A percentile compares a stretch with the other conserved stretches of the same genome.
Evolutionary conservation across 1,140 invertebrate genomes (phyloP).

Genomic region (Portunus trituberculatus): DNA sequence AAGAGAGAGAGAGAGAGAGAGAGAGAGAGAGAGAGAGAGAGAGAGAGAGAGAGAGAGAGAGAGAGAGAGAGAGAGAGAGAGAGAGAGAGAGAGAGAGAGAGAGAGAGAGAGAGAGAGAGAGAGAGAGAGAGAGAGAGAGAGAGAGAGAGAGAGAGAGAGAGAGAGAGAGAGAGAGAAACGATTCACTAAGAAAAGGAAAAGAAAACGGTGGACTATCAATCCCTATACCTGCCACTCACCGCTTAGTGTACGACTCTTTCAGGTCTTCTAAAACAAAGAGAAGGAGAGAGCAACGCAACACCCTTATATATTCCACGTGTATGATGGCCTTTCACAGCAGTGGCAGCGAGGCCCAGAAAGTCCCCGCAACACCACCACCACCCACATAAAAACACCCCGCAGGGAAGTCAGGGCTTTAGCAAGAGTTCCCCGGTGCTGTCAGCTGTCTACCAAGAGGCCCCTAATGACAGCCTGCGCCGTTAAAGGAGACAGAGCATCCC

Average conservation of each 20-base stretch:
- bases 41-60: too few relatives aligned
- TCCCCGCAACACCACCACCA: not conserved
- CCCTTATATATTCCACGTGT: too few relatives aligned
- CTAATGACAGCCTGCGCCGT: conserved; percentile 59
- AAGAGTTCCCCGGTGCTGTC: conserved; percentile 46
- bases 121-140: not conserved
- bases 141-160: not conserved
- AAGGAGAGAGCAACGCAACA: too few relatives aligned
- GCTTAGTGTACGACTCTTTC: too few relatives aligned
- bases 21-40: not conserved
- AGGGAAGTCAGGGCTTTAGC: conserved; percentile 9
- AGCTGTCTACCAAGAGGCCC: conserved; percentile 58
- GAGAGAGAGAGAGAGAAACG: too few relatives aligned
- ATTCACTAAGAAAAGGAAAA: not conserved
- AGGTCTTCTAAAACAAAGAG: too few relatives aligned
- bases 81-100: not conserved
- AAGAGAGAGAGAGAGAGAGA: not conserved
- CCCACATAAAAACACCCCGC: conserved; percentile 11
- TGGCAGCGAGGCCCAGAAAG: too few relatives aligned
- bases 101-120: not conserved
- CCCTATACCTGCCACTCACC: too few relatives aligned
- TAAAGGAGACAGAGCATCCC: conserved; percentile 67
- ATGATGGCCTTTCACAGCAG: too few relatives aligned
- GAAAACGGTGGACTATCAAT: not conserved
- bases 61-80: not conserved